A percentile compares a stretch with the other conserved stretches of the same genome.
Conservation (phyloP, 2,888 invertebrate genomes). For the Melinopterus prodromus region DNA sequence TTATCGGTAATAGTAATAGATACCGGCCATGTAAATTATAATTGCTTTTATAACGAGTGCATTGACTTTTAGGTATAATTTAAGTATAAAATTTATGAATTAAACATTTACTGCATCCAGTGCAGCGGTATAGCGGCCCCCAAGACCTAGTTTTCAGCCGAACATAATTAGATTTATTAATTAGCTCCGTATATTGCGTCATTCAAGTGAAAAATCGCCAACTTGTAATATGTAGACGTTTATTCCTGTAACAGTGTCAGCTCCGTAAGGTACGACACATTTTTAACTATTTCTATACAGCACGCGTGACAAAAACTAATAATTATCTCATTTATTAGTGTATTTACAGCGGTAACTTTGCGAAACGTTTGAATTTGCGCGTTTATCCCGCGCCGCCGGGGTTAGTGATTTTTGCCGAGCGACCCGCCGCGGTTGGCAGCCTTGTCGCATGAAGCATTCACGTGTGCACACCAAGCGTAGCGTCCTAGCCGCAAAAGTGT, state of each 20-base stretch:
- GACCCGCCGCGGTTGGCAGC: slow-evolving; percentile 49
- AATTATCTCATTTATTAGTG: too few species aligned
- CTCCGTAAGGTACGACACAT: slow-evolving; percentile 28
- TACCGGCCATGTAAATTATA: too few species aligned
- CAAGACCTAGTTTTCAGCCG: slow-evolving; percentile 12
- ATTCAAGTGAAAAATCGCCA: slow-evolving; percentile 30
- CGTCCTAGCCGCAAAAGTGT: slow-evolving; percentile 42
- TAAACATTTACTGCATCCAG: slow-evolving; percentile 5
- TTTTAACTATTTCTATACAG: background rate
- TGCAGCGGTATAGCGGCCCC: background rate
- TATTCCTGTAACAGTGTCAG: slow-evolving; percentile 32
- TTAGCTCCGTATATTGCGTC: slow-evolving; percentile 36
- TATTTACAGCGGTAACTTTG: background rate
- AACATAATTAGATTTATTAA: slow-evolving; percentile 39
- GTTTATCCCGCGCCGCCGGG: slow-evolving; percentile 17
- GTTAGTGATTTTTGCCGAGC: slow-evolving; percentile 10
- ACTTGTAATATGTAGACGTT: slow-evolving; percentile 21
- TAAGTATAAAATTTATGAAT: background rate
- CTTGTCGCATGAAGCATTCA: slow-evolving; percentile 56
- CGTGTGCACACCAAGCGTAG: slow-evolving; percentile 53
- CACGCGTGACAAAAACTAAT: background rate
- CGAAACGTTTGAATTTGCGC: slow-evolving; percentile 24
- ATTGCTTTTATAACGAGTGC: too few species aligned
- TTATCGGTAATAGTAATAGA: too few species aligned
- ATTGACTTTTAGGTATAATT: too few species aligned